phyloP scores from a whole-genome alignment of 2,113 vertebrate species.

The Coptodon bakossiorum region DNA sequence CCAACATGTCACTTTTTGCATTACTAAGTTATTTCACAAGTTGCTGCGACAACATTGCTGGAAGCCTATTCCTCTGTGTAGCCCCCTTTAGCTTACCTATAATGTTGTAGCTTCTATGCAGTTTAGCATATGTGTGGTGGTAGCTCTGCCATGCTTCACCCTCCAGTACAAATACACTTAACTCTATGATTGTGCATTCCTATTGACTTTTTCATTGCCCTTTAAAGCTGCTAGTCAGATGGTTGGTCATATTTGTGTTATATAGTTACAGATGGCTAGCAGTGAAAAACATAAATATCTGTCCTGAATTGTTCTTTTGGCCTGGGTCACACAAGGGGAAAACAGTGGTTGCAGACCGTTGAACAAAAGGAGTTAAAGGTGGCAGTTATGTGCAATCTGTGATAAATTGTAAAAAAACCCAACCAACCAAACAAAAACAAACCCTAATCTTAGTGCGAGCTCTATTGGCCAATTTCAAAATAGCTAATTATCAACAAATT shows the following conservation, averaged over 20 bases:
- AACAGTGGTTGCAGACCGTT: background rate
- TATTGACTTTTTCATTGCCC: background rate
- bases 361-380: background rate
- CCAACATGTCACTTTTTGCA: background rate
- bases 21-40: background rate
- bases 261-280: background rate
- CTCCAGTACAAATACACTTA: background rate
- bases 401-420: background rate
- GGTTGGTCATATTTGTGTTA: background rate
- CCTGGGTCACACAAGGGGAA: background rate
- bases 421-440: background rate
- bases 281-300: background rate
- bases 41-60: background rate
- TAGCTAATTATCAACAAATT: background rate
- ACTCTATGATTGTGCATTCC: background rate
- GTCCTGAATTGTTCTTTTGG: background rate
- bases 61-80: background rate
- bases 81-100: background rate
- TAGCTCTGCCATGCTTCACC: background rate
- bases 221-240: background rate
- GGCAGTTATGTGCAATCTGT: background rate
- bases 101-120: background rate
- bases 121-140: background rate
- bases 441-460: background rate
- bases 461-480: background rate